Percentiles rank a stretch among this genome's conserved stretches.
Evolutionary conservation across 2,797 vertebrate genomes (phyloP).

Genomic region (Carcharodon carcharias): DNA sequence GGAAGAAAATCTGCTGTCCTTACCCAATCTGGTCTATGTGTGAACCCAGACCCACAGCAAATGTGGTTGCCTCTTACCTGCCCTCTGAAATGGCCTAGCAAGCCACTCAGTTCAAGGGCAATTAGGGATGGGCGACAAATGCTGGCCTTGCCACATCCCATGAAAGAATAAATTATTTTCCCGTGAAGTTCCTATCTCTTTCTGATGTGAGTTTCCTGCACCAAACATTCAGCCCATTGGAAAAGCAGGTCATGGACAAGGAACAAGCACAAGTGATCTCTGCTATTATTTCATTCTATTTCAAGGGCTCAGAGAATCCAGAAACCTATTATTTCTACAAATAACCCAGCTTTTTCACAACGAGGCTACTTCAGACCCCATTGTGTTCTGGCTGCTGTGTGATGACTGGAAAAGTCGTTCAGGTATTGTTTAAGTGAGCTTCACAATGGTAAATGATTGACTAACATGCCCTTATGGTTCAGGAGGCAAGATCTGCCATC

Average conservation of each 20-base stretch:
- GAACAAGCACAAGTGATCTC: background rate
- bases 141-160: no score
- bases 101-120: no score
- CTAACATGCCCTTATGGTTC: background rate
- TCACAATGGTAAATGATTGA: background rate
- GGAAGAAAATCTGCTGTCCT: no score
- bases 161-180: no score
- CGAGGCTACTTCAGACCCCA: background rate
- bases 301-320: background rate
- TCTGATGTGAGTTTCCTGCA: background rate
- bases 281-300: background rate
- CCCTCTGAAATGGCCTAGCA: no score
- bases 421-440: background rate
- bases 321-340: background rate
- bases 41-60: no score
- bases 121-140: no score
- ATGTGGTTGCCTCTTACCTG: no score
- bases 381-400: background rate
- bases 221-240: background rate
- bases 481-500: background rate
- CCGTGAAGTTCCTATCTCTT: background rate
- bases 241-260: background rate
- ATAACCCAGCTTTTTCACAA: background rate
- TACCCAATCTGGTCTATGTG: no score
- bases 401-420: background rate